Conservation (phyloP, 92 coral and sea anemone species). For the Zoanthus gigantus region DNA sequence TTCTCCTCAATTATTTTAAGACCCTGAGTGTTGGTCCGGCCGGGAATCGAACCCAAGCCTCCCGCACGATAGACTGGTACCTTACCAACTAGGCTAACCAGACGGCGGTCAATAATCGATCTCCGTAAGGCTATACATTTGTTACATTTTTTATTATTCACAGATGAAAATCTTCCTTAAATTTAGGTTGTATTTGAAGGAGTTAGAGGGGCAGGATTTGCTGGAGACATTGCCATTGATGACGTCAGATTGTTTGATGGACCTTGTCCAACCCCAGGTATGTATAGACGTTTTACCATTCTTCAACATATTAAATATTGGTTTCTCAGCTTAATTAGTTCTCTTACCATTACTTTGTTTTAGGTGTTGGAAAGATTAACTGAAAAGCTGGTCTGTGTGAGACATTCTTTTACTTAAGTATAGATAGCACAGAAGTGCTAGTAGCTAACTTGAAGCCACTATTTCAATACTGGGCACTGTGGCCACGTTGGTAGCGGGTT, state of each 20-base stretch:
- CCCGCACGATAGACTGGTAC: too few species aligned
- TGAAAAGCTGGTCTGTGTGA: too few species aligned
- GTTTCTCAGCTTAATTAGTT: too few species aligned
- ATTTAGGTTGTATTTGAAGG: slow-evolving; percentile 70
- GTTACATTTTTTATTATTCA: background rate
- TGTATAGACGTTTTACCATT: background rate
- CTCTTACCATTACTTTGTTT: background rate
- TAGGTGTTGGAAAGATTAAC: background rate
- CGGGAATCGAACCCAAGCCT: too few species aligned
- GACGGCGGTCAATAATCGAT: too few species aligned
- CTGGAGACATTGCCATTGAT: slow-evolving; percentile 95
- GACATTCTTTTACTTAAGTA: too few species aligned
- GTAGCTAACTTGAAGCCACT: too few species aligned
- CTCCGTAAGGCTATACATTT: background rate
- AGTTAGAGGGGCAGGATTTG: slow-evolving; percentile 67
- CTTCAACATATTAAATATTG: background rate
- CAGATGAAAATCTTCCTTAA: background rate
- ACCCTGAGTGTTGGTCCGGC: too few species aligned
- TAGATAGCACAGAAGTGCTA: too few species aligned
- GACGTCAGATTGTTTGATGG: slow-evolving; percentile 82
- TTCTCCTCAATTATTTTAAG: too few species aligned
- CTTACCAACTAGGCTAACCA: too few species aligned
- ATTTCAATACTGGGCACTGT: too few species aligned
- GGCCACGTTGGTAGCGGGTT: background rate
- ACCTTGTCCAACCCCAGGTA: slow-evolving; percentile 85